These are phyloP conservation scores for Geotrypetes seraphini DNA, from an alignment of 2,797 vertebrate genomes.

Conservation along the genomic window DNA sequence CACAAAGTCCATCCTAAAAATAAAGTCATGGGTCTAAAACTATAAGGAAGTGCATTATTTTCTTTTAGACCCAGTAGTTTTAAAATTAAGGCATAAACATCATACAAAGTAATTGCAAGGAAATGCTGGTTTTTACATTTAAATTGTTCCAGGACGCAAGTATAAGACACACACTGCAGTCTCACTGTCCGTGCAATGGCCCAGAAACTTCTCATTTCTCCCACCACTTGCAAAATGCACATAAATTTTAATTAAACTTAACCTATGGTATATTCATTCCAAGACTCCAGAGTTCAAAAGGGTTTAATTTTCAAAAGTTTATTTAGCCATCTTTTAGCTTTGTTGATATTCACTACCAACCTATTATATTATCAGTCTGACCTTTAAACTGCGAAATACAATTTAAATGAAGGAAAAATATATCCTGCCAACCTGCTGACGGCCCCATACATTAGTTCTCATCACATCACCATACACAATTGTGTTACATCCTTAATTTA, in stretches of 20 bases:
- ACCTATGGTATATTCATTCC: conserved; percentile 8
- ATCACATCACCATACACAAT: conserved; percentile 12
- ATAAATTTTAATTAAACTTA: conserved; percentile 38
- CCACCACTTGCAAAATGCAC: conserved; percentile 20
- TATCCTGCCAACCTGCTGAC: neutral
- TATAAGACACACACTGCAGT: no score
- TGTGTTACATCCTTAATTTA: conserved; percentile 24
- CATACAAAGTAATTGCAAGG: no score
- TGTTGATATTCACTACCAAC: conserved; percentile 1
- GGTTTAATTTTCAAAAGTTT: conserved; percentile 15
- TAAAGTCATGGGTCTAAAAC: no score
- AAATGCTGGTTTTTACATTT: no score
- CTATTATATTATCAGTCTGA: conserved; percentile 7
- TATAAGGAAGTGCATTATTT: no score
- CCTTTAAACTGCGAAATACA: neutral
- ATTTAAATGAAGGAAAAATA: conserved; percentile 14
- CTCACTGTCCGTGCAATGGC: conserved; percentile 14
- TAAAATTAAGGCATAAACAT: no score
- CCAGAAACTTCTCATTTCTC: conserved; percentile 20
- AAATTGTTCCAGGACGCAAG: no score
- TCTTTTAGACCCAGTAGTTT: no score
- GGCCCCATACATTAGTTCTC: conserved; percentile 12
- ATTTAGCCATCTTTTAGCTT: conserved; percentile 3
- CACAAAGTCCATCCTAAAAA: no score
- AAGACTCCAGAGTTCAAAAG: conserved; percentile 12